These are phyloP conservation scores for Avahi laniger DNA, from an alignment of 2,797 vertebrate genomes.

Conservation along the genomic window DNA sequence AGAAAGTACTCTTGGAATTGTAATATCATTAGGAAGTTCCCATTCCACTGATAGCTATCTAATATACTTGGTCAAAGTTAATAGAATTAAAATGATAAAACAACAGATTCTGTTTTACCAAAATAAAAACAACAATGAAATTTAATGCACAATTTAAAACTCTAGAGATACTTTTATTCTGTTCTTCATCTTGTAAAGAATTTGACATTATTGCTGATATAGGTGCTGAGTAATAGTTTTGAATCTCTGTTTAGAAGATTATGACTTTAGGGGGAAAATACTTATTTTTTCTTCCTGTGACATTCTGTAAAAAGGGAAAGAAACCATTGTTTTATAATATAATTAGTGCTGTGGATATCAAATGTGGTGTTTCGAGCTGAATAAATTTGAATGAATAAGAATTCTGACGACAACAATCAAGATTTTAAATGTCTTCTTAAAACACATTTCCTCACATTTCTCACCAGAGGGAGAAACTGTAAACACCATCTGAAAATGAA, in stretches of 20 bases:
- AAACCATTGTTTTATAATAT: slow-evolving; percentile 13
- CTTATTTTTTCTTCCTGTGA: neutral
- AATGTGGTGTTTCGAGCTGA: neutral
- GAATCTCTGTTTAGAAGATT: slow-evolving; percentile 18
- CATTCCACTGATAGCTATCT: slow-evolving; percentile 4
- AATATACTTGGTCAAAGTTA: slow-evolving; percentile 7
- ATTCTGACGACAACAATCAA: slow-evolving; percentile 6
- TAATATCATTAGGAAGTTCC: neutral
- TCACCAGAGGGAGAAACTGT: slow-evolving; percentile 14
- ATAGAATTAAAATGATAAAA: neutral
- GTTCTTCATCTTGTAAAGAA: slow-evolving; percentile 21
- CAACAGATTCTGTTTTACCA: neutral
- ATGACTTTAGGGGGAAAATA: neutral
- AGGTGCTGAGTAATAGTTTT: neutral
- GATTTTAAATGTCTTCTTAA: slow-evolving; percentile 48
- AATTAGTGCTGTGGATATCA: slow-evolving; percentile 19
- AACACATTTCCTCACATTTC: slow-evolving; percentile 30
- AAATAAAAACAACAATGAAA: neutral
- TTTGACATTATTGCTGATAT: slow-evolving; percentile 13
- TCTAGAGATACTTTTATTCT: slow-evolving; percentile 20
- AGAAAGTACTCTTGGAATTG: slow-evolving; percentile 8
- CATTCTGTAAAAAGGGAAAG: neutral
- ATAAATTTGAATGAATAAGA: slow-evolving; percentile 46
- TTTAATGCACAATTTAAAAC: neutral
- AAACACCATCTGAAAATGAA: slow-evolving; percentile 31